phyloP scores from a whole-genome alignment of 2,113 vertebrate species.

The Callospermophilus lateralis region DNA sequence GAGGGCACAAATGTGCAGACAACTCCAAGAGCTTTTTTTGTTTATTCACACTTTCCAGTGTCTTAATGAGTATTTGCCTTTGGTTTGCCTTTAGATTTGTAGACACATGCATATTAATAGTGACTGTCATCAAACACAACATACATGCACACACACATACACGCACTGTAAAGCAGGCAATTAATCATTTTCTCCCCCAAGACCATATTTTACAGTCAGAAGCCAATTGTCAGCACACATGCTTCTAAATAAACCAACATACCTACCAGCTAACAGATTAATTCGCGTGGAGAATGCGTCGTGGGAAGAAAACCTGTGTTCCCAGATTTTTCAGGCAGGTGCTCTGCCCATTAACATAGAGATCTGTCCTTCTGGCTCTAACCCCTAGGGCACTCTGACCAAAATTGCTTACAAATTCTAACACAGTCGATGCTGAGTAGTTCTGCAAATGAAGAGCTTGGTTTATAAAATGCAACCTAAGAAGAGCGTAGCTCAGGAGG shows the following conservation, averaged over 20 bases:
- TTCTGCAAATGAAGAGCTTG: conserved; percentile 47
- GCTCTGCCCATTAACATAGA: conserved; percentile 64
- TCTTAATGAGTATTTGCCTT: conserved; percentile 42
- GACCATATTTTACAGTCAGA: conserved; percentile 74
- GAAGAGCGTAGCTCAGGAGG: background rate
- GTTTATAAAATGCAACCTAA: conserved; percentile 43
- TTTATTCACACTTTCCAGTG: conserved; percentile 39
- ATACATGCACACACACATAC: background rate
- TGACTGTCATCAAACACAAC: conserved; percentile 31
- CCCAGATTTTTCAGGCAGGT: conserved; percentile 78
- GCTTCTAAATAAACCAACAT: conserved; percentile 71
- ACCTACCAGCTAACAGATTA: conserved; percentile 72
- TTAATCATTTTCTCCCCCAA: conserved; percentile 78
- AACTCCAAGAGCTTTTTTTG: background rate
- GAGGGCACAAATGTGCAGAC: background rate
- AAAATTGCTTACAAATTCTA: conserved; percentile 51
- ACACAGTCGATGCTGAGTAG: conserved; percentile 29
- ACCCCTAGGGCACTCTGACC: conserved; percentile 58
- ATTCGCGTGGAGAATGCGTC: conserved; percentile 35
- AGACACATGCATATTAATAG: conserved; percentile 24
- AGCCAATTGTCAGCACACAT: conserved; percentile 77
- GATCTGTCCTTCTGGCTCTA: conserved; percentile 40
- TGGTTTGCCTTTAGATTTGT: conserved; percentile 45
- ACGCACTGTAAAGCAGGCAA: conserved; percentile 53
- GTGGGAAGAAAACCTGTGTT: conserved; percentile 74